Evolutionary conservation across 1,140 invertebrate species (phyloP).

Genomic region (Macrostomum lignano): DNA sequence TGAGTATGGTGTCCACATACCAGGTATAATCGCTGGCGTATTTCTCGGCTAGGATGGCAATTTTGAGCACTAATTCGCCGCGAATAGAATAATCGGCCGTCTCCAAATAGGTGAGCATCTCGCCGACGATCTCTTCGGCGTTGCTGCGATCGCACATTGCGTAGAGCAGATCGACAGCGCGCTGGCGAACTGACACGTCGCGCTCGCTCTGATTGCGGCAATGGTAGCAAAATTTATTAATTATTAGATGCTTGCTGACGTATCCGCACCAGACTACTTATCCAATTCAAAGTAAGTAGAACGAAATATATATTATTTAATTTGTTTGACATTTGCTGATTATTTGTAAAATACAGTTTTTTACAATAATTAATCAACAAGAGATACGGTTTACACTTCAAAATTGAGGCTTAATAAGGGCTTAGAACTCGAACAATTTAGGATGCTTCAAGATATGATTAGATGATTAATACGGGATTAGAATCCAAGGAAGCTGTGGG

Average conservation of each 20-base stretch:
- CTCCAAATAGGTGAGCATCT: slow-evolving; percentile 95
- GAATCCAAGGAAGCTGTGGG: background rate
- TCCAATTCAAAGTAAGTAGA: too few relatives aligned
- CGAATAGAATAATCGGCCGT: slow-evolving; percentile 97
- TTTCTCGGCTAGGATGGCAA: slow-evolving; percentile 94
- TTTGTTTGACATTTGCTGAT: too few relatives aligned
- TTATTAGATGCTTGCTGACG: too few relatives aligned
- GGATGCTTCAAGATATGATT: too few relatives aligned
- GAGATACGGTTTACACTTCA: too few relatives aligned
- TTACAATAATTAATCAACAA: too few relatives aligned
- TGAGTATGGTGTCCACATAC: slow-evolving; percentile 94
- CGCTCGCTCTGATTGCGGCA: slow-evolving; percentile 81
- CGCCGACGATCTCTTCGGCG: slow-evolving; percentile 93
- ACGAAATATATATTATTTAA: too few relatives aligned
- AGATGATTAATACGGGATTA: slow-evolving; percentile 1
- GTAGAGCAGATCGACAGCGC: slow-evolving; percentile 92
- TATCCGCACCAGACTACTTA: too few relatives aligned
- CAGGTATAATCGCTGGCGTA: slow-evolving; percentile 98
- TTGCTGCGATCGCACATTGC: slow-evolving; percentile 99
- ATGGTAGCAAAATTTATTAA: too few relatives aligned
- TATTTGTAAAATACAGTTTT: too few relatives aligned
- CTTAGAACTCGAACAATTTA: too few relatives aligned
- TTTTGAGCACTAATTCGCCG: slow-evolving; percentile 98
- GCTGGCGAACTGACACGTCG: slow-evolving; percentile 86
- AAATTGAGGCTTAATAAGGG: too few relatives aligned